A percentile compares a stretch with the other conserved stretches of the same genome.
Conservation (phyloP, 2,888 invertebrate species). For the Nasonia oneida region DNA sequence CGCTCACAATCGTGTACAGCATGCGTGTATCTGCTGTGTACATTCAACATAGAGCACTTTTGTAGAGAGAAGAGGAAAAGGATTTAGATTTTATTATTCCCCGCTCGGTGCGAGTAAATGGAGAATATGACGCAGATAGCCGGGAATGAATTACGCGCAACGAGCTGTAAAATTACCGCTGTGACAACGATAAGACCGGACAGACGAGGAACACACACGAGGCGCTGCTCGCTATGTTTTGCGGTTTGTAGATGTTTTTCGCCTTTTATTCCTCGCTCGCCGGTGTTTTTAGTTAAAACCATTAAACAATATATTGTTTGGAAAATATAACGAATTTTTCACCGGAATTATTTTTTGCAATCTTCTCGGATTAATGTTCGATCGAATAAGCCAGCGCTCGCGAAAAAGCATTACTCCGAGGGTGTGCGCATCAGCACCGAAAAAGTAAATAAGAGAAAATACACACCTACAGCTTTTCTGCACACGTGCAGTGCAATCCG, state of each 20-base stretch:
- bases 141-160: background rate
- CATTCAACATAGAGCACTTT: background rate
- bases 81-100: background rate
- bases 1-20: background rate
- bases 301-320: too few relatives aligned
- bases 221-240: background rate
- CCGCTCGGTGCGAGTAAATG: background rate
- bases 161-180: slow-evolving; percentile 18
- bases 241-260: background rate
- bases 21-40: background rate
- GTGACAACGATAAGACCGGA: background rate
- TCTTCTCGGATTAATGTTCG: background rate
- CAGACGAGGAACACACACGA: background rate
- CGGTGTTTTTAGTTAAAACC: background rate
- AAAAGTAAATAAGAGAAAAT: background rate
- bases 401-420: background rate
- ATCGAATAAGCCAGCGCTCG: background rate
- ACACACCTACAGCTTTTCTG: background rate
- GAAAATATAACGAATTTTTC: background rate
- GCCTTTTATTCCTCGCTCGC: background rate
- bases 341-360: background rate
- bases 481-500: background rate
- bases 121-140: slow-evolving; percentile 14
- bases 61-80: background rate
- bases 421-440: background rate